phyloP scores from a whole-genome alignment of 1,140 invertebrate species.

The Vanessa atalanta region DNA sequence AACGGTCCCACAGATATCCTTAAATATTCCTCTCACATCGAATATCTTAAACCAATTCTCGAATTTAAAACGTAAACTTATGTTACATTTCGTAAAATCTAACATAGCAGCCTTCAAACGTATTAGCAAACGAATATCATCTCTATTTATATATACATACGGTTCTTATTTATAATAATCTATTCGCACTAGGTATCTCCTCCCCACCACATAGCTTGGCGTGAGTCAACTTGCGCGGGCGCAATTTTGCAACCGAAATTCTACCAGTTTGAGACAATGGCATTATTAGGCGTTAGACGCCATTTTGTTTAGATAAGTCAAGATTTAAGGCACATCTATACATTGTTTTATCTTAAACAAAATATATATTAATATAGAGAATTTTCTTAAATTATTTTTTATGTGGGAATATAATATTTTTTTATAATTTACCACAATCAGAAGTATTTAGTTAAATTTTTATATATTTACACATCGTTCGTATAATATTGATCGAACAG shows the following conservation, averaged over 20 bases:
- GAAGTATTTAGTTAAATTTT: no score
- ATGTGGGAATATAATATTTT: no score
- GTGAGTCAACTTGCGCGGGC: slow-evolving; percentile 67
- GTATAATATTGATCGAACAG: no score
- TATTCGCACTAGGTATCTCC: slow-evolving; percentile 2
- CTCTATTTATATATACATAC: slow-evolving; percentile 31
- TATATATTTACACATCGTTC: no score
- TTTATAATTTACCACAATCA: no score
- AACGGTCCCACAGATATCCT: slow-evolving; percentile 39
- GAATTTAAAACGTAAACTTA: slow-evolving; percentile 52
- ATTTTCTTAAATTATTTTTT: no score
- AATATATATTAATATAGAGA: slow-evolving; percentile 9
- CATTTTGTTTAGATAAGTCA: slow-evolving; percentile 61
- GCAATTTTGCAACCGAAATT: slow-evolving; percentile 76
- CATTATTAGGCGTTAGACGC: slow-evolving; percentile 69
- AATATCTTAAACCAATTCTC: slow-evolving; percentile 42
- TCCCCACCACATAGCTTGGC: slow-evolving; percentile 45
- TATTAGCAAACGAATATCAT: slow-evolving; percentile 19
- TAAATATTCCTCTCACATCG: slow-evolving; percentile 46
- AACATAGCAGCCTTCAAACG: slow-evolving; percentile 37
- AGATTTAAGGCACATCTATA: slow-evolving; percentile 45
- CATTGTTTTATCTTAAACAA: slow-evolving; percentile 36
- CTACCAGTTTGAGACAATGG: slow-evolving; percentile 76
- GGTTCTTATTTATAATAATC: slow-evolving; percentile 28
- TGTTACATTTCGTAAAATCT: slow-evolving; percentile 53